Base-by-base conservation (phyloP, 2,113 vertebrate genomes). In the Crocuta crocuta region DNA sequence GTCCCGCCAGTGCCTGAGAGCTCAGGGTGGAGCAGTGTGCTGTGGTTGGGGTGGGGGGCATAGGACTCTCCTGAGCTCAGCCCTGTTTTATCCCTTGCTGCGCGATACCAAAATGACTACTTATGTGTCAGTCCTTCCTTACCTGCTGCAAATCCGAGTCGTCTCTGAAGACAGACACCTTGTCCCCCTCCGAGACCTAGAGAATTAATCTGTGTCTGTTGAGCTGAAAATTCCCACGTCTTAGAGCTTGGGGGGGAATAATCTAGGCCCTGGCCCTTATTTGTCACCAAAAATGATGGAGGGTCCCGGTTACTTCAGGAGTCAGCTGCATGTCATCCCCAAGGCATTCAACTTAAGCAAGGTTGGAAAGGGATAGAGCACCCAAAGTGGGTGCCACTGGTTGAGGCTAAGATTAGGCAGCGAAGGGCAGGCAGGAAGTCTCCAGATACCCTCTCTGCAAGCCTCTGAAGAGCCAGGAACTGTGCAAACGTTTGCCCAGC, bases 1-100 rank as follows among this genome's bases (percentile, higher is more conserved):
- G 13, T n/a, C 26, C 45, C 11, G 0, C 24, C 1, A 5, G 2
- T 21, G 8, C 43, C 74, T 12, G 5, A 17, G n/a, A 31, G 0
- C 2, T 24, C 48, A 35, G 65, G 58, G 11, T 31, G 43, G 31
- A 48, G 74, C 55, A 39, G 17, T n/a, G 19, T 1, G 0, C 82
- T 31, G 50, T 33, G 76, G 16, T 23, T 70, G 26, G 84, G 35
- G 28, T 7, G 15, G 45, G n/a, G 45, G 50, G 71, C 88, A 35
- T 2, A 0, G 24, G 61, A 23, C 55, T 10, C 8, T n/a, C 33
- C 39, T 11, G 71, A 66, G 26, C 39, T 19, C 50, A 13, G 1
- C 45, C 63, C 17, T 15, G 13, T 53, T 65, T 24, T 39, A 48
- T 39, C 28, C 79, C 21, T 66, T 21, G 16, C 24, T 31, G 19